Base-by-base conservation (phyloP, 2,113 vertebrate genomes). In the Xiphophorus couchianus region DNA sequence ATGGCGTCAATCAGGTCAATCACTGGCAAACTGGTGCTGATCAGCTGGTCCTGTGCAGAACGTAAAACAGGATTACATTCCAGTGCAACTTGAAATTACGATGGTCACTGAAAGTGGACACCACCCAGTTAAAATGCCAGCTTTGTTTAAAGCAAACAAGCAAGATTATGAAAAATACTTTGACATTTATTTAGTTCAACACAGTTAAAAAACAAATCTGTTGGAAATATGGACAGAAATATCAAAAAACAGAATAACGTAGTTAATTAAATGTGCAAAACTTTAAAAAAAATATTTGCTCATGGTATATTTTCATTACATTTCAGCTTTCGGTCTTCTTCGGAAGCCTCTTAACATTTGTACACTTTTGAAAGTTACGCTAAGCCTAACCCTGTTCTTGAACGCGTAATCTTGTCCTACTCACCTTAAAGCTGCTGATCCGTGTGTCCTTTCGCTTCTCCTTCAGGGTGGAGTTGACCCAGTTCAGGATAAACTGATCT, bases 1-100 rank as follows among this genome's bases (percentile, higher is more conserved):
- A 99, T 97, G 78, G 93, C 96, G 86, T 98, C 96, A 76, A 99
- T 98, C 93, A 99, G 94, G 88, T 99, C 97, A 65, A 99, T 93
- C 74, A 99, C 96, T 62, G 98, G 96, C 83, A 98, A 93, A 84
- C 98, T 98, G 70, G 96, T 98, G 88, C 96, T 97, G 92, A 99
- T 98, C 73, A 94, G 93, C 87, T 91, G 95, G 90, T 99, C 98
- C 98, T 99, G 83, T 64, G 66, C 19, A 62, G 66, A 80, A 61
- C 7, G 73, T 11, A 2, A 2, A 42, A 42, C 3, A 27, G 8
- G 0, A 0, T 74, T 58, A 66, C 51, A 66, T 67, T 7, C 5
- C 67, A 10, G 4, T 37, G 0, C 4, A 67, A 15, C 14, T 31
- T 71, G 19, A 22, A 11, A 30, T 69, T 25, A 11, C 27, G 8